phyloP scores from a whole-genome alignment of 1,140 invertebrate genomes.

The Bactericera cockerelli region DNA sequence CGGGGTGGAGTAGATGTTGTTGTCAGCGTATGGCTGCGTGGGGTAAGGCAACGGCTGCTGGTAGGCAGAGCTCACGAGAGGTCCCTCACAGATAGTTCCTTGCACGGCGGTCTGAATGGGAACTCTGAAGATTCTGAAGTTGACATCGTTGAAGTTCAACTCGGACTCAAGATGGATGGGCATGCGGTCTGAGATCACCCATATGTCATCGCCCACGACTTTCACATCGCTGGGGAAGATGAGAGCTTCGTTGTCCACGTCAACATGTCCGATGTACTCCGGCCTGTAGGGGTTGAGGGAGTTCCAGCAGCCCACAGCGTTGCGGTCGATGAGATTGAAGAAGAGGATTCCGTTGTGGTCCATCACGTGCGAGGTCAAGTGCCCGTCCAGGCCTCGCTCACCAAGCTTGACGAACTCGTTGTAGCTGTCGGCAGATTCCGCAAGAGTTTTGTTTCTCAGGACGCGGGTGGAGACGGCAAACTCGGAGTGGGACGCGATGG shows the following conservation, averaged over 20 bases:
- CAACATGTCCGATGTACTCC: slow-evolving; percentile 37
- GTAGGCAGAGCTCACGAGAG: background rate
- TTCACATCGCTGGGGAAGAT: slow-evolving; percentile 65
- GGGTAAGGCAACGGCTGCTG: background rate
- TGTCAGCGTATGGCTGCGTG: background rate
- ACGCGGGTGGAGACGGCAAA: slow-evolving; percentile 59
- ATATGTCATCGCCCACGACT: slow-evolving; percentile 40
- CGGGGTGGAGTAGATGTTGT: background rate
- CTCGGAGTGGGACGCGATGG: slow-evolving; percentile 54
- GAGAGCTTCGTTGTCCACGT: slow-evolving; percentile 52
- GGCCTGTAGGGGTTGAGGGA: slow-evolving; percentile 38
- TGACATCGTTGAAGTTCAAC: slow-evolving; percentile 56
- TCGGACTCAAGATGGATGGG: slow-evolving; percentile 52
- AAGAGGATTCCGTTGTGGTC: slow-evolving; percentile 50
- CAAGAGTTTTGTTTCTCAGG: slow-evolving; percentile 41
- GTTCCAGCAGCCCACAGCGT: slow-evolving; percentile 67
- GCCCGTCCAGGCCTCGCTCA: slow-evolving; percentile 43
- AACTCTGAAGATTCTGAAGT: slow-evolving; percentile 56
- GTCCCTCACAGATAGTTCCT: slow-evolving; percentile 50
- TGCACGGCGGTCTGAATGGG: slow-evolving; percentile 43
- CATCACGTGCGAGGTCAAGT: slow-evolving; percentile 54
- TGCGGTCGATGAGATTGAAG: slow-evolving; percentile 60
- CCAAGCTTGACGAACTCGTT: slow-evolving; percentile 48
- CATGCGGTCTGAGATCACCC: slow-evolving; percentile 68
- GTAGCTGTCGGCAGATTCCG: slow-evolving; percentile 44